Evolutionary conservation across 2,797 vertebrate species (phyloP).

Genomic region (Gallinago nigripennis): DNA sequence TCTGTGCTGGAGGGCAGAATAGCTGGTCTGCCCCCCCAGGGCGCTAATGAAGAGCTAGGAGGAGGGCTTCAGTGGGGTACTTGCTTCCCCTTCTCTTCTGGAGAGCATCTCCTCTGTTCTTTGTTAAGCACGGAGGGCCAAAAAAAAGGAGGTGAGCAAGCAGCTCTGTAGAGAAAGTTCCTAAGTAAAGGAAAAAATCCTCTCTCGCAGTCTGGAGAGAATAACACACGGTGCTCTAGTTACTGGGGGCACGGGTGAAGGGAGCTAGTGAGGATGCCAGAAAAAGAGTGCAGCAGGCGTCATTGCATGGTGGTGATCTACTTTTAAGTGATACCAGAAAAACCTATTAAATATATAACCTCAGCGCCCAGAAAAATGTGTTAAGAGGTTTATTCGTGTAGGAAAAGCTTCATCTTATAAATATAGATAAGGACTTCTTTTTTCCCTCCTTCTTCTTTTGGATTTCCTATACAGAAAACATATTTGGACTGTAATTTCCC

Average conservation of each 20-base stretch:
- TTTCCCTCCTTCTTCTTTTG: slow-evolving; percentile 33
- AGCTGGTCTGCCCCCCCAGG: not conserved
- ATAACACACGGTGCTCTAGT: slow-evolving; percentile 46
- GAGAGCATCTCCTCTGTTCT: not conserved
- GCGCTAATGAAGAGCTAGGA: not conserved
- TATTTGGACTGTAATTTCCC: slow-evolving; percentile 38
- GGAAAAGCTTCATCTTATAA: slow-evolving; percentile 67
- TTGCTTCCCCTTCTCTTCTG: not conserved
- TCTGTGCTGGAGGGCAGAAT: rapidly evolving
- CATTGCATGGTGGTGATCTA: slow-evolving; percentile 63
- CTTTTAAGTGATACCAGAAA: slow-evolving; percentile 66
- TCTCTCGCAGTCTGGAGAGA: slow-evolving; percentile 17
- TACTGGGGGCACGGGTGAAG: slow-evolving; percentile 60
- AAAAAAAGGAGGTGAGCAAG: not conserved
- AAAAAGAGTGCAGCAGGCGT: slow-evolving; percentile 66
- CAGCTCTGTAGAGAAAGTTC: not conserved
- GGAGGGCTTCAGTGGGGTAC: not conserved
- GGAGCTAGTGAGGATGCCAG: slow-evolving; percentile 53
- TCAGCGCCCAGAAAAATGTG: slow-evolving; percentile 61
- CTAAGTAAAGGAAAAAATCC: slow-evolving; percentile 41
- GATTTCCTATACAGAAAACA: slow-evolving; percentile 20
- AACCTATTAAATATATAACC: slow-evolving; percentile 73
- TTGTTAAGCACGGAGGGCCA: not conserved
- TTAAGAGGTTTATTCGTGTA: slow-evolving; percentile 69
- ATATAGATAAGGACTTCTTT: slow-evolving; percentile 64